Evolutionary conservation across 2,888 invertebrate genomes (phyloP).

Genomic region (Unio delphinus): DNA sequence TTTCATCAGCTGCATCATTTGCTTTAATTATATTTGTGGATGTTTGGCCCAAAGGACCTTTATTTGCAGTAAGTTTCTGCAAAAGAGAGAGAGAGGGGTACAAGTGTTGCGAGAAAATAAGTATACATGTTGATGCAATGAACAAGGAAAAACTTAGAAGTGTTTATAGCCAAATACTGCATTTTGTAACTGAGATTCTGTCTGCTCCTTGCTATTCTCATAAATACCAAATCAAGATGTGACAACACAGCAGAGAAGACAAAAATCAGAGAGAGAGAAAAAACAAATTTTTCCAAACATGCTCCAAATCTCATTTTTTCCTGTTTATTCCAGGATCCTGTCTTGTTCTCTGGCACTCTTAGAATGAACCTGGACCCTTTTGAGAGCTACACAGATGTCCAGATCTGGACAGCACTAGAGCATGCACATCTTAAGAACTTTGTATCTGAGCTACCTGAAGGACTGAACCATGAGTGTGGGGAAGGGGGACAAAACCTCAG

Average conservation of each 20-base stretch:
- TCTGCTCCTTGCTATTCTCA: too few relatives aligned
- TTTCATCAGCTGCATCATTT: too few relatives aligned
- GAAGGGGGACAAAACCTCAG: conserved; percentile 91
- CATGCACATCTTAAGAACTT: conserved; percentile 90
- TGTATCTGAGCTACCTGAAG: conserved; percentile 82
- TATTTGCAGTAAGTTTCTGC: too few relatives aligned
- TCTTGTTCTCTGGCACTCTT: conserved; percentile 93
- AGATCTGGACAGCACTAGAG: conserved; percentile 90
- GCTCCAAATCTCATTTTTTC: conserved; percentile 77
- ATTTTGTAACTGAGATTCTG: too few relatives aligned
- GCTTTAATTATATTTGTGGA: too few relatives aligned
- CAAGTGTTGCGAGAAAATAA: too few relatives aligned
- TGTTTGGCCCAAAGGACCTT: too few relatives aligned
- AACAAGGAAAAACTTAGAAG: too few relatives aligned
- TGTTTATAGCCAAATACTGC: too few relatives aligned
- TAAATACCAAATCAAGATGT: neutral
- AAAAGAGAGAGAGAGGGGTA: too few relatives aligned
- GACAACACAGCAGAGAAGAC: neutral
- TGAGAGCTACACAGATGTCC: conserved; percentile 82
- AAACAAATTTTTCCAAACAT: conserved; percentile 75
- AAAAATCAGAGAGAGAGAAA: neutral
- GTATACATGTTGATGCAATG: too few relatives aligned
- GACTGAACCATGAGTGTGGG: conserved; percentile 85
- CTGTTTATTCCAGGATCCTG: conserved; percentile 82
- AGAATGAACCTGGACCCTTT: conserved; percentile 95